phyloP scores from a whole-genome alignment of 64 coral and sea anemone species.

The Cladopsammia gracilis region DNA sequence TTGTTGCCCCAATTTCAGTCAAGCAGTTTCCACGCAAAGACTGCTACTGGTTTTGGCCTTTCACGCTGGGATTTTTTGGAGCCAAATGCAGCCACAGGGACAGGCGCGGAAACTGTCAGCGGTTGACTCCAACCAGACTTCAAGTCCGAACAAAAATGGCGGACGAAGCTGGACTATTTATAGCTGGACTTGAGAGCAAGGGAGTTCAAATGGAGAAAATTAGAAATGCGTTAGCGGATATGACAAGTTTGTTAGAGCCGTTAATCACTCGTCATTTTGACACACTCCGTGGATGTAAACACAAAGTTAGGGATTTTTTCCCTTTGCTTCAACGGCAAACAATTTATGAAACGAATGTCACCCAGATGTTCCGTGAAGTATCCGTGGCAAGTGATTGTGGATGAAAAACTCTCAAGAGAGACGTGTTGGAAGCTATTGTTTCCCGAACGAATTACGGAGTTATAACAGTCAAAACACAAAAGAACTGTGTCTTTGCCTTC shows the following conservation, averaged over 20 bases:
- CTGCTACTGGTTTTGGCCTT: too few species aligned
- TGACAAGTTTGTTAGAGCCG: background rate
- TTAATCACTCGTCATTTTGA: conserved; percentile 12
- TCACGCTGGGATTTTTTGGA: too few species aligned
- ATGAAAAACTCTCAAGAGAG: conserved; percentile 3
- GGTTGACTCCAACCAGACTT: too few species aligned
- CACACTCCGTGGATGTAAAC: background rate
- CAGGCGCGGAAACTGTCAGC: too few species aligned
- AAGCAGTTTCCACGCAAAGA: too few species aligned
- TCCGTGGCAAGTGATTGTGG: conserved; percentile 10
- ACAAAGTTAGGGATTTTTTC: conserved; percentile 14
- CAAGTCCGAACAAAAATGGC: too few species aligned
- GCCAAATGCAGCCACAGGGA: too few species aligned
- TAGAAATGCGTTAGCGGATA: background rate
- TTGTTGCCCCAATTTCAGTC: too few species aligned
- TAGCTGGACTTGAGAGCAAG: background rate
- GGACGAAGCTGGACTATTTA: too few species aligned
- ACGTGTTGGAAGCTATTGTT: conserved; percentile 18
- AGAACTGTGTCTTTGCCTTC: conserved; percentile 30
- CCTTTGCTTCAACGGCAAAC: conserved; percentile 24
- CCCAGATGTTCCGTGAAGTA: conserved; percentile 35
- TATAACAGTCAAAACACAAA: conserved; percentile 23
- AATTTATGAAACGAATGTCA: conserved; percentile 21
- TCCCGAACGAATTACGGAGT: conserved; percentile 11
- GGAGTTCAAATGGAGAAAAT: too few species aligned